Percentiles rank a stretch among this genome's conserved stretches.
phyloP scores from a whole-genome alignment of 2,113 vertebrate genomes.

The Ailurus styani region DNA sequence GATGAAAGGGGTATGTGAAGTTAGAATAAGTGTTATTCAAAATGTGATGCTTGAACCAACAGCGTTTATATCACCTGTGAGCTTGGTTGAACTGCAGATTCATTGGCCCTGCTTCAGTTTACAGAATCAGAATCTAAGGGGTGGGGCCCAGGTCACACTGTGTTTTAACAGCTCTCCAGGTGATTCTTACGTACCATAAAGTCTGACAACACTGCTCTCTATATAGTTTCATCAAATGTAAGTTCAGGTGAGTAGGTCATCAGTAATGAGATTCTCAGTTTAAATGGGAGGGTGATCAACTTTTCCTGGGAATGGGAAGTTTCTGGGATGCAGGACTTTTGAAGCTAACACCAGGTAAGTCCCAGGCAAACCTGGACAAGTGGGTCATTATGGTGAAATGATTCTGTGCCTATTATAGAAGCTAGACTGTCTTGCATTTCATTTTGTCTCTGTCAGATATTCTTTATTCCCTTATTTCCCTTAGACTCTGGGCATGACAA shows the following conservation, averaged over 20 bases:
- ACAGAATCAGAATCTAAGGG: background rate
- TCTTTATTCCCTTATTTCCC: constrained; percentile 19
- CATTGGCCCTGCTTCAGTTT: background rate
- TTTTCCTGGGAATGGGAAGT: accelerated
- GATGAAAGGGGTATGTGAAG: background rate
- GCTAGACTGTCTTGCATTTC: background rate
- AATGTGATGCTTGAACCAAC: background rate
- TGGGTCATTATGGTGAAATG: background rate
- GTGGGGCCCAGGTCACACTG: no score
- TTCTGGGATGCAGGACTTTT: background rate
- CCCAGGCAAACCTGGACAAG: background rate
- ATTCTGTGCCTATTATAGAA: background rate
- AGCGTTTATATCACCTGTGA: background rate
- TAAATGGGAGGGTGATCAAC: background rate
- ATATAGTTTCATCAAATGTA: background rate
- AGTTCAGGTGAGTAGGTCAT: background rate
- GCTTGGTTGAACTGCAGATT: background rate
- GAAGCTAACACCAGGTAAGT: background rate
- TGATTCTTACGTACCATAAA: background rate
- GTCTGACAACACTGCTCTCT: background rate
- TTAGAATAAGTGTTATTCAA: background rate
- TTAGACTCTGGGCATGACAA: background rate
- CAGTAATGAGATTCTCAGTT: background rate
- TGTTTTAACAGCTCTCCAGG: background rate
- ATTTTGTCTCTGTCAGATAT: background rate